A percentile compares a stretch with the other conserved stretches of the same genome.
phyloP scores from a whole-genome alignment of 2,888 invertebrate genomes.

The Caenorhabditis sp. region DNA sequence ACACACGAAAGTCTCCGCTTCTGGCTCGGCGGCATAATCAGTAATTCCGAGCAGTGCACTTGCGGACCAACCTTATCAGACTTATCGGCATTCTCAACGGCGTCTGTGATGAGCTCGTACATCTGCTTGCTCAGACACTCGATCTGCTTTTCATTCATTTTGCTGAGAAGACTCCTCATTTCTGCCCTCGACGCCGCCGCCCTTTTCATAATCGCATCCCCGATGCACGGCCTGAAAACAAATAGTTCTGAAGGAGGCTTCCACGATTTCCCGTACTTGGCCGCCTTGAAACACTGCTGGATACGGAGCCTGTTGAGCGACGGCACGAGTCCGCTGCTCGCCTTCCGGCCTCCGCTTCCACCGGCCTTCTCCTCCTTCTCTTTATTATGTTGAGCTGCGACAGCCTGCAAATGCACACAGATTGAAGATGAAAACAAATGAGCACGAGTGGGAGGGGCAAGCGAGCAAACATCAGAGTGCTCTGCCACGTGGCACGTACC shows the following conservation, averaged over 20 bases:
- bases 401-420: slow-evolving; percentile 44
- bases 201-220: slow-evolving; percentile 74
- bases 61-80: slow-evolving; percentile 66
- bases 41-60: too few species aligned
- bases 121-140: slow-evolving; percentile 68
- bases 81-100: slow-evolving; percentile 73
- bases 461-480: background rate
- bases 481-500: slow-evolving; percentile 5
- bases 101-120: slow-evolving; percentile 70
- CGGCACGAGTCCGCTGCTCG: slow-evolving; percentile 72
- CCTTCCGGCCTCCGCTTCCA: slow-evolving; percentile 51
- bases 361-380: slow-evolving; percentile 36
- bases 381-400: slow-evolving; percentile 49
- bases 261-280: slow-evolving; percentile 68
- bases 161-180: slow-evolving; percentile 69
- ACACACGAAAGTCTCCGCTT: too few species aligned
- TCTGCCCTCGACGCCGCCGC: slow-evolving; percentile 73
- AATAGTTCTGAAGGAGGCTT: background rate
- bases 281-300: slow-evolving; percentile 74
- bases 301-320: slow-evolving; percentile 75
- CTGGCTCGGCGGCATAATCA: too few species aligned
- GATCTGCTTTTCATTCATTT: slow-evolving; percentile 70
- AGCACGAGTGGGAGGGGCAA: background rate
- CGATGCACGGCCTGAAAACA: slow-evolving; percentile 71
- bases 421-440: background rate